Conservation (phyloP, 2,888 invertebrate species). For the Limnephilus marmoratus region DNA sequence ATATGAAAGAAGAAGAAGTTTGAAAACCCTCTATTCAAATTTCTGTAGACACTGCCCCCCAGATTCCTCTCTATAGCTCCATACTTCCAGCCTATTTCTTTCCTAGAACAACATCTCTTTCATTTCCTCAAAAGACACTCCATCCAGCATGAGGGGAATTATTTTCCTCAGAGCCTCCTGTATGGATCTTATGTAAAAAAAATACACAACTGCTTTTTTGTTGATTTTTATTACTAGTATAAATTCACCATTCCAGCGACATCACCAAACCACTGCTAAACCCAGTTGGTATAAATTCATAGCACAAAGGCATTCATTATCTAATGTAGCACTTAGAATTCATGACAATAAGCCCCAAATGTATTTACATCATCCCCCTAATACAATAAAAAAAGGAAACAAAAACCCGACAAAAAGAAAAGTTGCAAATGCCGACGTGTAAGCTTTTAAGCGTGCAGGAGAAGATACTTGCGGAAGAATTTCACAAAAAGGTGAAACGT, state of each 20-base stretch:
- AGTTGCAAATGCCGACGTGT: conserved; percentile 2
- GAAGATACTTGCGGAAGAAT: neutral
- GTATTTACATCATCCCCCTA: conserved; percentile 2
- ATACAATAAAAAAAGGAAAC: conserved; percentile 2
- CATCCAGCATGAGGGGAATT: no score
- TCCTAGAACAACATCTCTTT: no score
- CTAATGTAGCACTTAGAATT: neutral
- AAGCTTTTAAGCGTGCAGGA: neutral
- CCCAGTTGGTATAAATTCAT: neutral
- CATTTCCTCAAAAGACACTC: no score
- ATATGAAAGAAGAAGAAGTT: no score
- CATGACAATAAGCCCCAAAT: neutral
- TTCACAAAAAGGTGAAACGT: neutral
- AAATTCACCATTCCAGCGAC: neutral
- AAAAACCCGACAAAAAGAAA: neutral
- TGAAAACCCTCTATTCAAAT: no score
- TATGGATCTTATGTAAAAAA: no score
- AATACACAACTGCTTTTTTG: no score
- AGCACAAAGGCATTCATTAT: neutral
- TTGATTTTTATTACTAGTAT: neutral
- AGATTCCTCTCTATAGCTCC: no score
- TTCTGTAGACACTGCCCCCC: no score
- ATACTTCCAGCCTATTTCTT: no score
- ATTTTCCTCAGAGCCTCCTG: no score
- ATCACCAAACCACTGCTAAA: neutral